A percentile compares a stretch with the other conserved stretches of the same genome.
phyloP scores from a whole-genome alignment of 2,113 vertebrate species.

The Oreotrochilus melanogaster region DNA sequence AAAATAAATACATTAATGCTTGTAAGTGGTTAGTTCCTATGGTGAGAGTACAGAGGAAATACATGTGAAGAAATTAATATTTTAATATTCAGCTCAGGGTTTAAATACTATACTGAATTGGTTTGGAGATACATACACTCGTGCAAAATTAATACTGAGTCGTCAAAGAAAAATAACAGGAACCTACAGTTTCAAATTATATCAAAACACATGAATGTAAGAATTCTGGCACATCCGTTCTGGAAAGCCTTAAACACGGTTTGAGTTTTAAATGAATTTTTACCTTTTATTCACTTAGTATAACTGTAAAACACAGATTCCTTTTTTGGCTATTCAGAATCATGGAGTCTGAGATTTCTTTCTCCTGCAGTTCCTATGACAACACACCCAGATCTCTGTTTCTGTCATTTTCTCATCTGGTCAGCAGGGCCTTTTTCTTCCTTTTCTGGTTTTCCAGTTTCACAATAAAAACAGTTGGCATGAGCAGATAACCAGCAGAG shows the following conservation, averaged over 20 bases:
- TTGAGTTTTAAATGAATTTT: background rate
- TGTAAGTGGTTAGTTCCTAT: background rate
- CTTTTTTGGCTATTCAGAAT: background rate
- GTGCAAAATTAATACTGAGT: background rate
- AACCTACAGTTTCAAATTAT: background rate
- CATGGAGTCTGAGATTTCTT: background rate
- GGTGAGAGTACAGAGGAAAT: background rate
- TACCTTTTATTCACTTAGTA: background rate
- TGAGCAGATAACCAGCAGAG: background rate
- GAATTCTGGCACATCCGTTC: background rate
- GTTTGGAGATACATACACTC: background rate
- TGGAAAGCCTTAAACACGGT: background rate
- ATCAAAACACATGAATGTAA: background rate
- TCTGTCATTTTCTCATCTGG: background rate
- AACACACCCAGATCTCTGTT: background rate
- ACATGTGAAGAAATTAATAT: background rate
- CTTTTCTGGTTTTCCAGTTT: background rate
- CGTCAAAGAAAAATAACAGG: background rate
- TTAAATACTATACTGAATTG: background rate
- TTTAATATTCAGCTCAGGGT: background rate
- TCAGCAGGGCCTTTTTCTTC: background rate
- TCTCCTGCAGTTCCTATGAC: slow-evolving; percentile 50
- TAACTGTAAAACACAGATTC: background rate
- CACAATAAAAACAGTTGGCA: background rate
- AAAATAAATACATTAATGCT: background rate